Evolutionary conservation across 2,888 invertebrate species (phyloP), one percentile per base, ranked within the genome.

Genomic region (Cephus sareptanus): DNA sequence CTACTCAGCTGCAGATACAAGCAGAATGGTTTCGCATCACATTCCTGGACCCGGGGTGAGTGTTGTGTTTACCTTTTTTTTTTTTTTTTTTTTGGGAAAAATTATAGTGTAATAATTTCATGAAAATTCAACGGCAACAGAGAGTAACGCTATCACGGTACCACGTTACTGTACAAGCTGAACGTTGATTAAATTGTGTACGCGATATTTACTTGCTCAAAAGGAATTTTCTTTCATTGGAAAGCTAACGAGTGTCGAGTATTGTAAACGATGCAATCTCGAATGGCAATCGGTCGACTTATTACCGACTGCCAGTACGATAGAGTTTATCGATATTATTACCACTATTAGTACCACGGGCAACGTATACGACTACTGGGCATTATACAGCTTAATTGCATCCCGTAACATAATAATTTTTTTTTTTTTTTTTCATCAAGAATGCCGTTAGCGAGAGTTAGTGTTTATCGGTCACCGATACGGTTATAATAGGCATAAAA

Each of bases 11-110:
- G 80, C 83, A 74, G 87, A 89, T 77, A 85, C 85, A 69, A 80
- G 83, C 80, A 88, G 83, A 82, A 89, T 89, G 89, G 89, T 89
- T 73, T 89, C 89, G 40, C 89, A 89, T 80, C 85, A 88, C 75
- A 85, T 89, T 82, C 87, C 89, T 75, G 87, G 85, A 37, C 83
- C 89, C 13, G 89, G 88, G 85, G 89, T 89, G 77, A 89, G 88
- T 88, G n/a, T 75, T 30, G 40, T 69, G 73, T 69, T 73, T 23
- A 56, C 23, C 15, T 23, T 0, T 56, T 23, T 40, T 40, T 15
- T 40, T 15, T 6, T 15, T 15, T n/a, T n/a, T n/a, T n/a, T 30
- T 30, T 30, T 1, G 30, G 1, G 0, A 40, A 15, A 40, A 40
- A 2, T 2, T 1, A 15, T 23, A 40, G 15, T 23, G 1, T 0